Evolutionary conservation across 1,140 invertebrate genomes (phyloP), one percentile per base, ranked within the genome.

Genomic region (Chymomyza costata): DNA sequence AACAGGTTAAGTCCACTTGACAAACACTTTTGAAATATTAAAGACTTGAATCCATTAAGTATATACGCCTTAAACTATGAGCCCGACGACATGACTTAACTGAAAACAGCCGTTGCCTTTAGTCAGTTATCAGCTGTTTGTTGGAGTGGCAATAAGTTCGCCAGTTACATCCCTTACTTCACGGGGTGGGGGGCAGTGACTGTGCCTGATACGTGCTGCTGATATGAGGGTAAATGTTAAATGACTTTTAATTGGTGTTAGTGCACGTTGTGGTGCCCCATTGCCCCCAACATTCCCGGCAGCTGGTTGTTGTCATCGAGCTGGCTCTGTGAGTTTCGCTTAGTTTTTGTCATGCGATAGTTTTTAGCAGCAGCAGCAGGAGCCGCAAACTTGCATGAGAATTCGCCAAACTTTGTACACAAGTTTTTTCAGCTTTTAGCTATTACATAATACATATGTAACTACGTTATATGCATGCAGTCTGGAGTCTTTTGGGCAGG

Each of bases 231-330:
- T 30, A 41, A 34, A 80, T 71, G 73, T 80, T 78, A 76, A 76
- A 76, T 80, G 73, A 67, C 66, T 76, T 76, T 80, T 78, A 76
- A 76, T 76, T 76, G 73, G 71, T 67, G 62, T 76, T 76, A 63
- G 73, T 66, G 48, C 45, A 69, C 61, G 56, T 44, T 28, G 31
- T 44, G n/a, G n/a, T n/a, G n/a, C n/a, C n/a, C n/a, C 41, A 28
- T 65, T 65, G 48, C 69, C 64, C 49, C 57, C 50, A 31, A 39
- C 40, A 32, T 47, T 41, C 34, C 51, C 63, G 51, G 15, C 45
- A 40, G 48, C 8, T 45, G 21, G 32, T 18, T 19, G 21, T 25
- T 25, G 3, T 25, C 8, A 8, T 25, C 32, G 41, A 1, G 21
- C 39, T 25, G 30, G 39, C 52, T 8, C 21, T 43, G 44, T 44